Conservation (phyloP, 2,797 vertebrate species). For the Glossophaga mutica region DNA sequence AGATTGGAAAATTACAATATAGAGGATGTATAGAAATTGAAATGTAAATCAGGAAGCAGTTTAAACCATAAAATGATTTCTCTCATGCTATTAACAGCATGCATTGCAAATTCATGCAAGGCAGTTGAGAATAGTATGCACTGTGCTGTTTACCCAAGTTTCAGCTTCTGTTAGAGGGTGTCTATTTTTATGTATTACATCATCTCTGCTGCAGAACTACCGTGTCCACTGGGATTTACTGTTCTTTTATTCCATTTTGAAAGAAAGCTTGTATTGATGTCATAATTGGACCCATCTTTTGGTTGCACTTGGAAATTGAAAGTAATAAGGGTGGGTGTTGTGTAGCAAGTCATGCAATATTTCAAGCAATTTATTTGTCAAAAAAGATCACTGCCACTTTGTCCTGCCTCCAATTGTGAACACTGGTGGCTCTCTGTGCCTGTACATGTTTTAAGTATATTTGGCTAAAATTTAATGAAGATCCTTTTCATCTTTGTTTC, state of each 20-base stretch:
- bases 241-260: constrained; percentile 80
- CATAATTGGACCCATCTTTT: constrained; percentile 78
- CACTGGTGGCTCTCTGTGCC: background rate
- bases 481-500: constrained; percentile 50
- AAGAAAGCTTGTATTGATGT: constrained; percentile 78
- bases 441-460: constrained; percentile 49
- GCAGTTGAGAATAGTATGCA: constrained; percentile 73
- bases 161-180: constrained; percentile 79
- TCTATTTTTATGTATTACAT: constrained; percentile 85
- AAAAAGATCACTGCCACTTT: constrained; percentile 56
- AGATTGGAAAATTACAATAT: constrained; percentile 23
- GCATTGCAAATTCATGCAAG: constrained; percentile 76
- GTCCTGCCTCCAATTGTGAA: constrained; percentile 62
- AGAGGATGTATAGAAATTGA: constrained; percentile 12
- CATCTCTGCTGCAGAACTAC: constrained; percentile 80
- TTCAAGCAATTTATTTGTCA: constrained; percentile 72
- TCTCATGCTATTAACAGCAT: constrained; percentile 67
- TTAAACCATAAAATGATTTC: constrained; percentile 37
- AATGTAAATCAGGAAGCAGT: constrained; percentile 48
- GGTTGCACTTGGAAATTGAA: constrained; percentile 77
- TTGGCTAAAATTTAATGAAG: constrained; percentile 41
- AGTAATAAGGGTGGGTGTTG: constrained; percentile 71
- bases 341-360: constrained; percentile 68
- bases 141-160: constrained; percentile 80
- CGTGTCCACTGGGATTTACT: constrained; percentile 81